These are phyloP conservation scores for Neomorphus geoffroyi DNA, from an alignment of 2,797 vertebrate genomes.

Conservation along the genomic window DNA sequence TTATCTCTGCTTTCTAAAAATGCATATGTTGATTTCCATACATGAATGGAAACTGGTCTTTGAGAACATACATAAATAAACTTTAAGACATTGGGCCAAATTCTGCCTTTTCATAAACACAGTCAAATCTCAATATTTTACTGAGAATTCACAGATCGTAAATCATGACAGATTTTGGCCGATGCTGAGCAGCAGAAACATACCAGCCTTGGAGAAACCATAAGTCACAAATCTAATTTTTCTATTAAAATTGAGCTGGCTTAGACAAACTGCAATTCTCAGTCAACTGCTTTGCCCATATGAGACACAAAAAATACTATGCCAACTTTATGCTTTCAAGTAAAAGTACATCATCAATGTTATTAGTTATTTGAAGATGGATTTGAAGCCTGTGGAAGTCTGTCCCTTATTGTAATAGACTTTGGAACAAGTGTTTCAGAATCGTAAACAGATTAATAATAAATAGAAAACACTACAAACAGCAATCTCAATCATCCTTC, in stretches of 20 bases:
- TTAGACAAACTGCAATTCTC: background rate
- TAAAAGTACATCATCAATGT: background rate
- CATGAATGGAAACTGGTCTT: background rate
- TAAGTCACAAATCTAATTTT: background rate
- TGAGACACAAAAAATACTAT: background rate
- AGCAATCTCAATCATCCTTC: background rate
- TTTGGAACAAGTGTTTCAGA: background rate
- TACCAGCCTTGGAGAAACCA: background rate
- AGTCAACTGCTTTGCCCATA: background rate
- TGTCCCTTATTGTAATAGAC: background rate
- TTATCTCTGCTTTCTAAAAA: background rate
- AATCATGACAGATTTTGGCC: background rate
- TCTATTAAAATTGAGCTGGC: background rate
- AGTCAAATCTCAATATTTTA: background rate
- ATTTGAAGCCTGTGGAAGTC: background rate
- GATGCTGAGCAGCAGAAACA: background rate
- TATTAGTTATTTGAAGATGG: background rate
- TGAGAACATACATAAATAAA: background rate
- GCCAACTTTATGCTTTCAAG: constrained; percentile 16
- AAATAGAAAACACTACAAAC: background rate
- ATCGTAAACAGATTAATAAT: background rate
- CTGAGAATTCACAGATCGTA: background rate
- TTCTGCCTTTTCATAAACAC: background rate
- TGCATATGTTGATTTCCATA: background rate
- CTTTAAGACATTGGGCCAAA: background rate